Evolutionary conservation across 2,113 vertebrate species (phyloP), one percentile per base, ranked within the genome.

Genomic region (Eulemur macaco): DNA sequence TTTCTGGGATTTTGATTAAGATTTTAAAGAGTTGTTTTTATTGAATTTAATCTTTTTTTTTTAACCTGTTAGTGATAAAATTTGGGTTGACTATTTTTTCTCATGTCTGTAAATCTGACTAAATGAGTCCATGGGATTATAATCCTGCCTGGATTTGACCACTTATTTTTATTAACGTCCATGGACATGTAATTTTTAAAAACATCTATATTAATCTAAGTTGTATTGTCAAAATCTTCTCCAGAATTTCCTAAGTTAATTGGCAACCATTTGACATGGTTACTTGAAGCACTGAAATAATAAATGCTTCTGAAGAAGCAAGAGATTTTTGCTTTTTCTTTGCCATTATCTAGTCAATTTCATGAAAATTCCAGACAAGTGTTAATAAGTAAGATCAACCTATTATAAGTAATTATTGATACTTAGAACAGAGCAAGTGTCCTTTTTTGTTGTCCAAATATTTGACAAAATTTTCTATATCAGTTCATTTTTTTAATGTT

Each of bases 1-100:
- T 91, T 96, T 77, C 25, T 96, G n/a, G n/a, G 47, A 66, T 82
- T 95, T 88, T 82, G 15, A 89, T 82, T 18, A 93, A 42, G 21
- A 58, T 74, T 77, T 71, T 56, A 71, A 97, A 94, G 18, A 63
- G 11, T 63, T 50, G 13, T 56, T 92, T 92, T 93, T 31, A 91
- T 76, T 92, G n/a, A 69, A 84, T 56, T 86, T 81, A 66, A 12
- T 88, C 78, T 91, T 85, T 91, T 42, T 74, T 76, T 74, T 76
- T 92, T 17, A 81, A 58, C 47, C 58, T 94, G 1, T 89, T 42
- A 76, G 60, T 42, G 21, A 94, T 84, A 81, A 86, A 91, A 82
- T 73, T 81, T 91, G 68, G 25, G 1, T 89, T 91, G 82, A 45
- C 56, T 83, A 8, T 27, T 74, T 47, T 74, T 89, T 94, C 84